Conservation (phyloP, 37 sponge, comb jelly and placozoan genomes). For the Geodia barretti region DNA sequence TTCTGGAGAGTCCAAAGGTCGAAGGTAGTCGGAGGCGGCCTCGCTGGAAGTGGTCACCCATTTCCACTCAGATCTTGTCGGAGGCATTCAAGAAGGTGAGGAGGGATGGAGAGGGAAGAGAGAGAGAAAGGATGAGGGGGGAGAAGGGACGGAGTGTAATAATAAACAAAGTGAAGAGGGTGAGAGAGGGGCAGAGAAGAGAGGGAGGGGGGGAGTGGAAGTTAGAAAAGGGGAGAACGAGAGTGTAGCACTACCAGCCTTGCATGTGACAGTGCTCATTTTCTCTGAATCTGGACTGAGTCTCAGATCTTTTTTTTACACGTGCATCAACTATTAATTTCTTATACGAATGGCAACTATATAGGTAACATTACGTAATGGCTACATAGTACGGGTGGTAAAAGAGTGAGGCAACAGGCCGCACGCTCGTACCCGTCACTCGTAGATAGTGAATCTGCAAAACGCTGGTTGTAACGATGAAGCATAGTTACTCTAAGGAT, state of each 20-base stretch:
- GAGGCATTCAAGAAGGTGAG: conserved; percentile 72
- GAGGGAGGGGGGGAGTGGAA: not conserved
- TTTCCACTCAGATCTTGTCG: conserved; percentile 66
- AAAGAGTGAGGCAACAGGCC: too few relatives aligned
- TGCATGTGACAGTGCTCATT: not conserved
- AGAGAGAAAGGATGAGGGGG: not conserved
- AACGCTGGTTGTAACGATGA: too few relatives aligned
- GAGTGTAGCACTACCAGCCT: not conserved
- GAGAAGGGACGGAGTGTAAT: not conserved
- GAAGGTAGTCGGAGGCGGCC: conserved; percentile 63
- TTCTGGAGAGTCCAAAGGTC: conserved; percentile 57
- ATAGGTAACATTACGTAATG: too few relatives aligned
- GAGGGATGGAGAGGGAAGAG: not conserved
- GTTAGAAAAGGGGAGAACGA: not conserved
- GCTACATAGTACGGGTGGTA: too few relatives aligned
- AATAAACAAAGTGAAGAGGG: not conserved
- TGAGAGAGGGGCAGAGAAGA: not conserved
- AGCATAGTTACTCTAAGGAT: too few relatives aligned
- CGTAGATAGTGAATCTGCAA: too few relatives aligned
- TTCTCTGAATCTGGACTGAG: not conserved
- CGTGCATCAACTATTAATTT: too few relatives aligned
- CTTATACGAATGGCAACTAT: too few relatives aligned
- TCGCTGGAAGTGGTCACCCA: conserved; percentile 72
- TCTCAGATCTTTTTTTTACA: too few relatives aligned
- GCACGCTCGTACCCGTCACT: too few relatives aligned